These are phyloP conservation scores for Malachius bipustulatus DNA, from an alignment of 2,888 invertebrate genomes.

Conservation along the genomic window DNA sequence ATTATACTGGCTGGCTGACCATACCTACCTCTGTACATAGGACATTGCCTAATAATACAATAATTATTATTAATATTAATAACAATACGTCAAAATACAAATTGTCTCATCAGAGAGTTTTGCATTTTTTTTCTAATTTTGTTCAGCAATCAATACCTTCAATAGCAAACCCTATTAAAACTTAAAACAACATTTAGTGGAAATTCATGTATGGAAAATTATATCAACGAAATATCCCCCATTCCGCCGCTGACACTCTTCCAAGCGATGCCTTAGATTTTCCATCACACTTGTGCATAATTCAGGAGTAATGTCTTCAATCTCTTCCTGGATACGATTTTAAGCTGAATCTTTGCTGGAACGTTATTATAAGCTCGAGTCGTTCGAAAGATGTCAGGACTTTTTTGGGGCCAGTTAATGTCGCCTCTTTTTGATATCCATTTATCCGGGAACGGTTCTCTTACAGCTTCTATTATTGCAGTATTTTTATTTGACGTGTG, in stretches of 20 bases:
- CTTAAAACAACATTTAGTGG: background rate
- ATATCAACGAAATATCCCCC: background rate
- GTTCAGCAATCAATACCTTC: too few relatives aligned
- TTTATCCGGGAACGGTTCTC: background rate
- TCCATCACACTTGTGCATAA: background rate
- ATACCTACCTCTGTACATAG: too few relatives aligned
- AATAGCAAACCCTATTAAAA: too few relatives aligned
- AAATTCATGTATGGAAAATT: background rate
- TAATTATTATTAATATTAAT: too few relatives aligned
- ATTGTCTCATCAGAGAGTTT: too few relatives aligned
- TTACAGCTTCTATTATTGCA: too few relatives aligned
- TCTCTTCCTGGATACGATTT: background rate
- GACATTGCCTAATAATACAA: too few relatives aligned
- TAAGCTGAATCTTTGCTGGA: background rate
- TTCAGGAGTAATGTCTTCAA: background rate
- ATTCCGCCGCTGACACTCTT: slow-evolving; percentile 3
- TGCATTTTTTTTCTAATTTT: too few relatives aligned
- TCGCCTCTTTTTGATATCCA: background rate
- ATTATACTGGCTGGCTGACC: too few relatives aligned
- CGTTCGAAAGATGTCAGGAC: background rate
- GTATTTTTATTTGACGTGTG: slow-evolving; percentile 1
- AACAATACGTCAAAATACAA: too few relatives aligned
- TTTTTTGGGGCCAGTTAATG: background rate
- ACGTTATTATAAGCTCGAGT: background rate
- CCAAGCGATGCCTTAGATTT: background rate